phyloP scores from a whole-genome alignment of 1,140 invertebrate species.

The Zeugodacus cucurbitae region DNA sequence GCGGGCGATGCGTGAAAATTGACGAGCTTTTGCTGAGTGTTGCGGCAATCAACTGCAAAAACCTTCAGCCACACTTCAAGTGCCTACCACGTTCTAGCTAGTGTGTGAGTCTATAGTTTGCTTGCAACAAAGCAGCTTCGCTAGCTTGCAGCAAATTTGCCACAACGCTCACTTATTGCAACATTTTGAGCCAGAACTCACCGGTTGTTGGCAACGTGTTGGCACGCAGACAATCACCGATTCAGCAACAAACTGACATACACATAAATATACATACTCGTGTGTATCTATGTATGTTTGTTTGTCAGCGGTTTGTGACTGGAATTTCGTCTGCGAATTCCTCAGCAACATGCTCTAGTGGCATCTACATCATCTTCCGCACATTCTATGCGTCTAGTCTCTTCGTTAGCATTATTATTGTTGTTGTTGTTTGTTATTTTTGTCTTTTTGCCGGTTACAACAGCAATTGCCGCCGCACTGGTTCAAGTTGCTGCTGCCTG shows the following conservation, averaged over 20 bases:
- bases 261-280: neutral
- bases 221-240: neutral
- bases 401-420: neutral
- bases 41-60: neutral
- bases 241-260: neutral
- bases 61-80: neutral
- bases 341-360: neutral
- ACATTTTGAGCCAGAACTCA: neutral
- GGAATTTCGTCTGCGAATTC: constrained; percentile 26
- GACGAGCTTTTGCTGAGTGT: neutral
- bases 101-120: neutral
- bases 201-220: neutral
- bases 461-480: neutral
- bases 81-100: neutral
- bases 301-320: neutral
- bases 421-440: neutral
- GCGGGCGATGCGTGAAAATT: neutral
- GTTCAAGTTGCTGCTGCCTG: constrained; percentile 24
- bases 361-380: constrained; percentile 9
- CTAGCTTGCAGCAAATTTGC: neutral
- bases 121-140: neutral
- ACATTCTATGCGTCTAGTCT: neutral
- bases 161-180: neutral
- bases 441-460: neutral
- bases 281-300: neutral